Conservation (phyloP, 1,140 invertebrate species). For the Neodiprion lecontei region DNA sequence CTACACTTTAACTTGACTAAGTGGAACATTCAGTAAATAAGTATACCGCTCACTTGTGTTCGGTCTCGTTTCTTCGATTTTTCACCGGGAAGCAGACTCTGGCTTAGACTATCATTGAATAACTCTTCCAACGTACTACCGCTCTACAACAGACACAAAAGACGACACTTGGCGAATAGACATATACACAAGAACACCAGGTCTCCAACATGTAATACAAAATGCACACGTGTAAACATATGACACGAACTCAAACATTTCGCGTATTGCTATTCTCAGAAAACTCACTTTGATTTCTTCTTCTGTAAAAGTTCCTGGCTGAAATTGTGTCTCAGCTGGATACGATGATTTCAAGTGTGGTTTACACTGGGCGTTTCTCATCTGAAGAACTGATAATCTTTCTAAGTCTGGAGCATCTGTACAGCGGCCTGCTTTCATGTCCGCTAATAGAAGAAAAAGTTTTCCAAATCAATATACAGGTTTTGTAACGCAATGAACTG, state of each 20-base stretch:
- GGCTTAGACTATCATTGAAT: constrained; percentile 68
- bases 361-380: constrained; percentile 84
- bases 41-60: constrained; percentile 50
- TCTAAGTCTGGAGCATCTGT: constrained; percentile 39
- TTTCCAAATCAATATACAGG: constrained; percentile 18
- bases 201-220: constrained; percentile 44
- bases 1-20: not conserved
- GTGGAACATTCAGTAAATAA: too few relatives aligned
- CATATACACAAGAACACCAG: constrained; percentile 8
- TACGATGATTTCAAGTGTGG: constrained; percentile 91
- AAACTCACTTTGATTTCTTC: constrained; percentile 78
- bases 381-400: constrained; percentile 75
- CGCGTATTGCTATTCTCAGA: constrained; percentile 25
- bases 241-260: not conserved
- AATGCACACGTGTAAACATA: constrained; percentile 10
- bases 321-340: constrained; percentile 83
- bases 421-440: constrained; percentile 65
- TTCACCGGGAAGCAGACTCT: constrained; percentile 64
- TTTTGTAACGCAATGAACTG: constrained; percentile 4
- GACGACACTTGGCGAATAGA: constrained; percentile 6
- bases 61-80: constrained; percentile 66
- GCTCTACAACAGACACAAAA: constrained; percentile 49
- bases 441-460: constrained; percentile 49
- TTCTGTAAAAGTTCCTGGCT: constrained; percentile 65
- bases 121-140: constrained; percentile 57